phyloP scores from a whole-genome alignment of 2,888 invertebrate genomes.

The Brachyptera risi region DNA sequence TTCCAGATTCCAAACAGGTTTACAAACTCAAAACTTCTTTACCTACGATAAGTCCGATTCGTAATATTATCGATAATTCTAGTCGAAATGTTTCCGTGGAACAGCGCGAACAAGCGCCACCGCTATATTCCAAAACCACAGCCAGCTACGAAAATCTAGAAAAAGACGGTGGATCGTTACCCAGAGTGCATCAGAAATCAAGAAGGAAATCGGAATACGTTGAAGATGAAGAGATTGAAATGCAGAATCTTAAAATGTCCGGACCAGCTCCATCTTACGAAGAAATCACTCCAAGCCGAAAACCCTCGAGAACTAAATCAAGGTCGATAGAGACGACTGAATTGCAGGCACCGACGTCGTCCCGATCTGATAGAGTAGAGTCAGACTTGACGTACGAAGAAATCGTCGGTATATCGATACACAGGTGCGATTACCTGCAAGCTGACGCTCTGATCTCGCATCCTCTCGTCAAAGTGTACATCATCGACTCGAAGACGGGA shows the following conservation, averaged over 20 bases:
- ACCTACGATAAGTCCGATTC: not conserved
- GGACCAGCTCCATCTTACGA: conserved; percentile 5
- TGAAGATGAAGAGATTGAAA: conserved; percentile 4
- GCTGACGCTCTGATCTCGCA: conserved; percentile 55
- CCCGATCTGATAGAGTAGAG: too few relatives aligned
- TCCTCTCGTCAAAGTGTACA: conserved; percentile 59
- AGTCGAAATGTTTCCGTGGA: not conserved
- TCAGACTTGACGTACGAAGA: too few relatives aligned
- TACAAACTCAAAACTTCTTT: too few relatives aligned
- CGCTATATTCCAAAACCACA: not conserved
- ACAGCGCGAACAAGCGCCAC: not conserved
- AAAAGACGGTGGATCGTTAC: conserved; percentile 1
- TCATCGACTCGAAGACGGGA: conserved; percentile 54
- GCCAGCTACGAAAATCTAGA: conserved; percentile 18
- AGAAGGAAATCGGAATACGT: not conserved
- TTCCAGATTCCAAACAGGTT: not conserved
- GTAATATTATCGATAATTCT: not conserved
- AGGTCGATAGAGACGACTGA: too few relatives aligned
- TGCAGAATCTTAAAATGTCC: not conserved
- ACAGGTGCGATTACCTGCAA: conserved; percentile 56
- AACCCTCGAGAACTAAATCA: not conserved
- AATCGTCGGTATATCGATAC: conserved; percentile 52
- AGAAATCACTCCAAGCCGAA: conserved; percentile 1
- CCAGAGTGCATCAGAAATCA: not conserved
- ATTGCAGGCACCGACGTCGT: too few relatives aligned